Evolutionary conservation across 2,113 vertebrate genomes (phyloP), one percentile per base, ranked within the genome.

Genomic region (Colossoma macropomum): DNA sequence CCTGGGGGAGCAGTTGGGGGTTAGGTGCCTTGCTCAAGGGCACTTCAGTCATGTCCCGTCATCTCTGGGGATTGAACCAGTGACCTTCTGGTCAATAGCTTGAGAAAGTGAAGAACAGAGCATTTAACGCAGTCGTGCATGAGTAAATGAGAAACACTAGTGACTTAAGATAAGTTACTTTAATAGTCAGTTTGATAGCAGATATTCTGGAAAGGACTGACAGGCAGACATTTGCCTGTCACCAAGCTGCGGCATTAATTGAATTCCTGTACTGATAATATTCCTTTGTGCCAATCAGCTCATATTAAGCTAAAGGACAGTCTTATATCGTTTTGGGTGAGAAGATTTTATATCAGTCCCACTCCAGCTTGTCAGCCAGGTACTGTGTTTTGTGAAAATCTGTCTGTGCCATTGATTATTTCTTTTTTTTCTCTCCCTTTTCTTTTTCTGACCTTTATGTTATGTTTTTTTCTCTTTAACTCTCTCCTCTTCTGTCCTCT

Each of bases 251-350:
- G 23, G 54, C 66, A 66, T 86, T 84, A 85, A 88, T 83, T 84
- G 56, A 84, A 84, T 80, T 81, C 77, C 52, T 63, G 19, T 83
- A 63, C 71, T 54, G 69, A 85, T 75, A 81, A 75, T 81, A 25
- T 80, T 77, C 60, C 23, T 85, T 81, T 74, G 52, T 85, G 80
- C 82, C 86, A 77, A 12, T 80, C 81, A 60, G 23, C 38, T 34
- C 28, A 32, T 52, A 77, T 86, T 80, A 84, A 78, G 77, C 52
- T 69, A 75, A 75, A 48, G 23, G 16, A 77, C n/a, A 52, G 45
- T 79, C 65, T 81, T 81, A 75, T 69, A 77, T 23, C 45, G 16
- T 68, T 69, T 60, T 60, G 34, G 63, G 48, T 15, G 27, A 81
- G 34, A 78, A 28, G 62, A 60, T 69, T 30, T 80, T 30, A n/a